Conservation (phyloP, 2,113 vertebrate species). For the Hydrochoerus hydrochaeris region DNA sequence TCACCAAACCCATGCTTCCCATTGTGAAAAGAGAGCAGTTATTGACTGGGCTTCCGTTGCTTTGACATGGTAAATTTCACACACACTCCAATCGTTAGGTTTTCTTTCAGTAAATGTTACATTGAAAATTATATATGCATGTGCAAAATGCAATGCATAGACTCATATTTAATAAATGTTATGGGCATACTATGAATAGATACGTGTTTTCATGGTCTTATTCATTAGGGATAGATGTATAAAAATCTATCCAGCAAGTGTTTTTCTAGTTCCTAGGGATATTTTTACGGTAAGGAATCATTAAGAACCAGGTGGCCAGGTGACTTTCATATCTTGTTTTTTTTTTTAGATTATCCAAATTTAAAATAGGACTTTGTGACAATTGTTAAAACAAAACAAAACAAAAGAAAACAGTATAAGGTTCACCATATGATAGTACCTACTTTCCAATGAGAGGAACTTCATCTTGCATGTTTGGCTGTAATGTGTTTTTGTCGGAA, state of each 20-base stretch:
- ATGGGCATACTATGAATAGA: background rate
- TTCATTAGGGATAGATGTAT: background rate
- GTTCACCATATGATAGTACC: background rate
- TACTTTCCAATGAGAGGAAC: background rate
- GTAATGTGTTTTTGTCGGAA: background rate
- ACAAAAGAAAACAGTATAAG: background rate
- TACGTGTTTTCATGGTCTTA: background rate
- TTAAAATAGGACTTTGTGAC: background rate
- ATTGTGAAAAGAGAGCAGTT: background rate
- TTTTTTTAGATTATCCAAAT: background rate
- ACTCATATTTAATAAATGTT: background rate
- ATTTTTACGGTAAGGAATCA: background rate
- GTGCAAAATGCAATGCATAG: background rate
- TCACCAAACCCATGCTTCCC: background rate
- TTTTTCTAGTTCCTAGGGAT: conserved; percentile 4
- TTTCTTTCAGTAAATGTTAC: background rate
- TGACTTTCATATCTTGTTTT: background rate
- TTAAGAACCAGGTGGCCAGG: background rate
- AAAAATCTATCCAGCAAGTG: background rate
- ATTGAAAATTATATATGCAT: background rate
- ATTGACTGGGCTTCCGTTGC: background rate
- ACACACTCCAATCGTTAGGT: background rate
- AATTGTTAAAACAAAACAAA: background rate
- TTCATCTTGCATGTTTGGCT: background rate
- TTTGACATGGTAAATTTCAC: background rate